Percentiles rank a stretch among this genome's conserved stretches.
These are phyloP conservation scores for Dreissena polymorpha DNA, from an alignment of 1,140 invertebrate genomes.

Conservation along the genomic window DNA sequence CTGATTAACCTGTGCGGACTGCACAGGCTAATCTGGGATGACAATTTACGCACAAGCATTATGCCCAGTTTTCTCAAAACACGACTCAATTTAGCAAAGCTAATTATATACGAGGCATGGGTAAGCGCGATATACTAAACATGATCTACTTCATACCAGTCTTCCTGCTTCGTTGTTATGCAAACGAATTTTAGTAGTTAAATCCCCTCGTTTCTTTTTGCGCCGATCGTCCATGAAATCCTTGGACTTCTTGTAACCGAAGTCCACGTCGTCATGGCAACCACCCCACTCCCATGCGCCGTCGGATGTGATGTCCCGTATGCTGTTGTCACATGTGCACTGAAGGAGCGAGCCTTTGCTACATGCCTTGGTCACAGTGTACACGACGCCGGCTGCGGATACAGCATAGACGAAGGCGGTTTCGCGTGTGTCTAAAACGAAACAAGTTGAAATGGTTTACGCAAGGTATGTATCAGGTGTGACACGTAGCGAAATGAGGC, in stretches of 20 bases:
- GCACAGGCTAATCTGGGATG: too few relatives aligned
- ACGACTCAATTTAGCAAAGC: too few relatives aligned
- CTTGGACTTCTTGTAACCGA: constrained; percentile 96
- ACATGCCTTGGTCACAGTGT: constrained; percentile 92
- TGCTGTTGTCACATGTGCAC: constrained; percentile 75
- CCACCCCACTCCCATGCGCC: constrained; percentile 98
- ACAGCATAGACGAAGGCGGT: constrained; percentile 95
- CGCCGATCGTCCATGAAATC: constrained; percentile 95
- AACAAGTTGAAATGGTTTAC: constrained; percentile 8
- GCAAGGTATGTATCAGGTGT: not conserved
- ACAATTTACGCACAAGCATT: too few relatives aligned
- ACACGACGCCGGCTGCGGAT: constrained; percentile 92
- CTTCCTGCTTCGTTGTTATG: constrained; percentile 79
- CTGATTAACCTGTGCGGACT: too few relatives aligned
- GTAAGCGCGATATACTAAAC: too few relatives aligned
- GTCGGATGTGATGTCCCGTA: constrained; percentile 82
- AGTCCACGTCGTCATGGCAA: constrained; percentile 96
- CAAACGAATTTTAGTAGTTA: constrained; percentile 74
- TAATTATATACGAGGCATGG: too few relatives aligned
- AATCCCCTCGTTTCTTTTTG: constrained; percentile 79
- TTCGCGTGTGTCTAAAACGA: constrained; percentile 90
- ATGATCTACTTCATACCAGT: constrained; percentile 64
- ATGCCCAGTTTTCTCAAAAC: too few relatives aligned
- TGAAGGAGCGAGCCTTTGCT: constrained; percentile 75
- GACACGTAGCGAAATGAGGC: too few relatives aligned